Evolutionary conservation across 2,113 vertebrate genomes (phyloP), one percentile per base, ranked within the genome.

Genomic region (Micromys minutus): DNA sequence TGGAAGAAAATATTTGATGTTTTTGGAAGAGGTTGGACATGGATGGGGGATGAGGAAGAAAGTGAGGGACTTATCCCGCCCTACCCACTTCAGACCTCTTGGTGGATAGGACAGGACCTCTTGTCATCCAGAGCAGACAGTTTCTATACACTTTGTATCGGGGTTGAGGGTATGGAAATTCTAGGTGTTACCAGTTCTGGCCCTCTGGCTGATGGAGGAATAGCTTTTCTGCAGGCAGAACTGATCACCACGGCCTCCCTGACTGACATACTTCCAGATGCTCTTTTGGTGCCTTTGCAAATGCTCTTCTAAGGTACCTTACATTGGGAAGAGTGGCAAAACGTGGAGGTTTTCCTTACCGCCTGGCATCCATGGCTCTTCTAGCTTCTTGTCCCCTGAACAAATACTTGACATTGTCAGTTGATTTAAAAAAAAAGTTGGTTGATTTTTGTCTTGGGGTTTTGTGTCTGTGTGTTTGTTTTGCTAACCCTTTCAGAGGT

Each of bases 1-100:
- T 99, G 98, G 98, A 99, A 99, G 98, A 98, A 98, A 98, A 98
- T 98, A 98, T 98, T 99, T 99, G 98, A 99, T 99, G 98, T 99
- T 98, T 98, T 98, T 97, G 96, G 98, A 98, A 97, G 97, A 98
- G 94, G 93, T 96, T 97, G 97, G 96, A 74, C 97, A 57, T 12
- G 21, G 69, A 71, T n/a, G n/a, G 63, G 39, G 39, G 94, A 94
- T 61, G 95, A 65, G 93, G 92, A 65, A 89, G 71, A 45, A 26
- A 96, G 96, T 97, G 96, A 98, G 98, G 94, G 95, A 21, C 90
- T 96, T 91, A 97, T 96, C 95, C 97, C 97, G 57, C 93, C 88
- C 90, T 88, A 5, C 93, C 93, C 29, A 79, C 19, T 36, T 36
- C 19, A 10, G 0, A 69, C n/a, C 55, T 83, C 75, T 26, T 31